Evolutionary conservation across 2,797 vertebrate genomes (phyloP).

Genomic region (Hipposideros larvatus): DNA sequence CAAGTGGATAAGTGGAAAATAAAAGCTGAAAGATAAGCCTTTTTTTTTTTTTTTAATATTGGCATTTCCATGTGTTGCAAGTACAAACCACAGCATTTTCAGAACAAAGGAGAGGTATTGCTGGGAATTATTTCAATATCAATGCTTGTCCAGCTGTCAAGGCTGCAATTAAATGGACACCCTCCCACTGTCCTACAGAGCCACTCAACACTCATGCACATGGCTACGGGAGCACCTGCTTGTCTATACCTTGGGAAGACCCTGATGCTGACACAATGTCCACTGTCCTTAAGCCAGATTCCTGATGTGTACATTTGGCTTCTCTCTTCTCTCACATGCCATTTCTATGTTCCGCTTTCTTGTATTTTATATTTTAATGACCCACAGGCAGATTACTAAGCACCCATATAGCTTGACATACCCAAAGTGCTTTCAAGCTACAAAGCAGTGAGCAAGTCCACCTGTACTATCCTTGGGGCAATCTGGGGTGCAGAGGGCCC

Average conservation of each 20-base stretch:
- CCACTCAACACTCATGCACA: rapidly evolving
- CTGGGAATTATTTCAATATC: neutral
- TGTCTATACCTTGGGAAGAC: neutral
- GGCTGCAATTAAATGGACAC: neutral
- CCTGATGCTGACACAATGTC: no score
- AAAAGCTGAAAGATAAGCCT: neutral
- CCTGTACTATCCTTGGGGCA: rapidly evolving
- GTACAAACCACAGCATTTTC: neutral
- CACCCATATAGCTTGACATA: neutral
- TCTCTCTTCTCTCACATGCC: neutral
- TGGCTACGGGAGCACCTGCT: rapidly evolving
- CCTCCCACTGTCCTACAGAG: neutral
- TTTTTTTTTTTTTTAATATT: neutral
- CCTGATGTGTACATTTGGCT: neutral
- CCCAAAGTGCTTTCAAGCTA: neutral
- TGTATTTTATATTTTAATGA: neutral
- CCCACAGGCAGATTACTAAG: neutral
- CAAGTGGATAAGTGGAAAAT: neutral
- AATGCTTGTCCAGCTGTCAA: neutral
- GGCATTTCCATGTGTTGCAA: neutral
- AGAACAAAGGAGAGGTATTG: neutral
- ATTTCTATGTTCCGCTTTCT: neutral
- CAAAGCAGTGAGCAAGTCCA: neutral
- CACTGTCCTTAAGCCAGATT: neutral
- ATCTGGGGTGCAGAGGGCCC: neutral